Evolutionary conservation across 2,113 vertebrate species (phyloP).

Genomic region (Diadophis punctatus): DNA sequence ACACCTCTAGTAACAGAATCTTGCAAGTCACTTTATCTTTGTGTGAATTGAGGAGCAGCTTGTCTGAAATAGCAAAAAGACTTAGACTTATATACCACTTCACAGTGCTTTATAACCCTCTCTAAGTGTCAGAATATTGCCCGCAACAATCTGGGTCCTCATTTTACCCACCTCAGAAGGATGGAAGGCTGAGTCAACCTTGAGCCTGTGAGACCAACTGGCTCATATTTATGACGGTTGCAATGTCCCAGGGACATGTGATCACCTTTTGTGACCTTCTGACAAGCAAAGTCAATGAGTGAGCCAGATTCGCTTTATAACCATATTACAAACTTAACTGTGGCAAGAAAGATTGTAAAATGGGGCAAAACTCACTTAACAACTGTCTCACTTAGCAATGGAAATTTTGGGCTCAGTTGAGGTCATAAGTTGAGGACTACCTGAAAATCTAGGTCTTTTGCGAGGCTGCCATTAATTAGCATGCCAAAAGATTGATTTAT

Average conservation of each 20-base stretch:
- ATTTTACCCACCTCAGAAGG: too few species aligned
- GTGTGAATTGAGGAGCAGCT: too few species aligned
- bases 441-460: background rate
- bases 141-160: too few species aligned
- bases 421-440: background rate
- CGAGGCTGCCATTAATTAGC: background rate
- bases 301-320: background rate
- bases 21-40: too few species aligned
- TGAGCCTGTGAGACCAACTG: background rate
- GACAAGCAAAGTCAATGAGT: background rate
- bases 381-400: background rate
- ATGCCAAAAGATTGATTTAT: background rate
- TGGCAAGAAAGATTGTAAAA: background rate
- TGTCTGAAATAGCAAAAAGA: too few species aligned
- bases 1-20: too few species aligned
- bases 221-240: background rate
- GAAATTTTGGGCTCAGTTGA: background rate
- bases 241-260: background rate
- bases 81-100: too few species aligned
- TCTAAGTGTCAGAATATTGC: too few species aligned
- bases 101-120: too few species aligned
- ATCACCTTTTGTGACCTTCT: background rate
- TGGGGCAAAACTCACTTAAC: background rate
- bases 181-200: too few species aligned
- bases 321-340: background rate